A percentile compares a stretch with the other conserved stretches of the same genome.
Evolutionary conservation across 1,140 invertebrate genomes (phyloP).

Genomic region (Ceratoteleas bidentatus): DNA sequence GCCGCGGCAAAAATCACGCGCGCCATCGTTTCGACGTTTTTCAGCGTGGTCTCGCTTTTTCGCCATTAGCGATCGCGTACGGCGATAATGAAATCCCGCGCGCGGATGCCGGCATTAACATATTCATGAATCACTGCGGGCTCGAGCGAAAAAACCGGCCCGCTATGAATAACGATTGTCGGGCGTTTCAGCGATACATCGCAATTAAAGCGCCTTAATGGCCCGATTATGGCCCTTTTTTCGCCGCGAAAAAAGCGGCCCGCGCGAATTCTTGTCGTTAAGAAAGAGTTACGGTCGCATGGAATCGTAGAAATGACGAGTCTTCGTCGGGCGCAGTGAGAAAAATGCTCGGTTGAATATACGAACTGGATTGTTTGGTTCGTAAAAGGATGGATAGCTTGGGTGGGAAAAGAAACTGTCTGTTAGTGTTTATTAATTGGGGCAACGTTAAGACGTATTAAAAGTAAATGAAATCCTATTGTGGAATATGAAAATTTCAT

Average conservation of each 20-base stretch:
- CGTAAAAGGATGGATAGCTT: no score
- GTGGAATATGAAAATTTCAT: no score
- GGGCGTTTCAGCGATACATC: conserved; percentile 44
- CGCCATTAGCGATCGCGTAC: conserved; percentile 36
- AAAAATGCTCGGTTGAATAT: not conserved
- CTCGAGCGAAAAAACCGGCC: conserved; percentile 26
- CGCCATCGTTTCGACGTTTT: conserved; percentile 49
- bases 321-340: not conserved
- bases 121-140: conserved; percentile 56
- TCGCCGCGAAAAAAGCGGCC: conserved; percentile 32
- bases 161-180: conserved; percentile 54
- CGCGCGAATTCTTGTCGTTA: conserved; percentile 23
- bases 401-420: no score
- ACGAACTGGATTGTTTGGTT: not conserved
- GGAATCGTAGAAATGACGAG: conserved; percentile 21
- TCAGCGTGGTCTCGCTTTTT: conserved; percentile 40
- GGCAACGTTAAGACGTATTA: no score
- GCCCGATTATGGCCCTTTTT: conserved; percentile 39
- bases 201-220: conserved; percentile 56
- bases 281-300: conserved; percentile 34
- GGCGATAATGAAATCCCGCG: conserved; percentile 49
- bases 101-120: conserved; percentile 40
- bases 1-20: conserved; percentile 35
- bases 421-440: no score
- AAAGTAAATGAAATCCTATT: no score